Evolutionary conservation across 1,140 invertebrate genomes (phyloP), one percentile per base, ranked within the genome.

Genomic region (Listronotus bonariensis): DNA sequence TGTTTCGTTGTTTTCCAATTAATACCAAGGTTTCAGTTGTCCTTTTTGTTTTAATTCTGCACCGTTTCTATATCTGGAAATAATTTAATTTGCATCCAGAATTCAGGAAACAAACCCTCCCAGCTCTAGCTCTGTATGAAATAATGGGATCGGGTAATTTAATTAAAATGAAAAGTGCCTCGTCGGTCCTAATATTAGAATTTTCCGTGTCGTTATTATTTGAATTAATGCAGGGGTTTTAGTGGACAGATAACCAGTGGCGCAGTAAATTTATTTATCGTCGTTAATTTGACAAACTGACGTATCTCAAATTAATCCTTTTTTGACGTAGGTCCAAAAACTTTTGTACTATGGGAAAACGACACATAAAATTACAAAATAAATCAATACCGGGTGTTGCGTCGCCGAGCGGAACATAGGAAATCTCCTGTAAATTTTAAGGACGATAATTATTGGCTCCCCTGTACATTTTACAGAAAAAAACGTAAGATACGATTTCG

Each of bases 101-200:
- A 62, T 62, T 62, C 60, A 36, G 60, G 49, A 62, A 62, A 62
- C 60, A 36, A 51, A 36, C 46, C 20, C 45, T 36, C 8, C 3
- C 34, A 45, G 57, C 46, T 40, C 34, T 32, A 34, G 42, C 9
- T 40, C 57, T 11, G 42, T 54, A 34, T 40, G 36, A 54, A 62
- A 53, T 54, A 40, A 62, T 55, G 60, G 60, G 31, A 54, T 54
- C 43, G 52, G 40, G 42, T 62, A 62, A 62, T 62, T 46, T 54
- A 54, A 53, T 62, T 62, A 54, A 55, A 62, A 62, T 62, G 49
- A 62, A 62, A 60, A 60, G 40, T 58, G 42, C 32, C 17, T 45
- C 46, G 58, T 60, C 17, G 49, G 46, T 34, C 49, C 46, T 52
- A 52, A 60, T 60, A 60, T 60, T 51, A 49, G 45, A 60, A 60